Evolutionary conservation across 2,797 vertebrate genomes (phyloP), one percentile per base, ranked within the genome.

Genomic region (Tenualosa ilisha): DNA sequence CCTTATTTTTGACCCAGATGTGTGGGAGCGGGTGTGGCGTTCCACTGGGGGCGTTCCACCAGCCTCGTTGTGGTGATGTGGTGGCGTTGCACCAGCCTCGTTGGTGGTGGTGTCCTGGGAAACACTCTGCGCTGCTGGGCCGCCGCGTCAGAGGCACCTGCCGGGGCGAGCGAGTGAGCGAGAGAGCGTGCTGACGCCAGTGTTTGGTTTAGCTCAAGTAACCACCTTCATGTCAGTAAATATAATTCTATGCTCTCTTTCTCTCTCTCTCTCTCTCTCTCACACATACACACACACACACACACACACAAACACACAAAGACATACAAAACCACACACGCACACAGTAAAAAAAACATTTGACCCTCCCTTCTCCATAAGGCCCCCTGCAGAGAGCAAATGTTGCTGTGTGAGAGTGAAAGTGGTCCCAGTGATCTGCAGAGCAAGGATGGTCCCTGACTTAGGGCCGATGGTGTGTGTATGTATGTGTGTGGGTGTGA

Each of bases 71-170:
- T 31, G 1, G 31, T 31, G 31, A 31, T 31, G 40, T 2, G 72
- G 40, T 2, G 40, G 15, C 26, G 72, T 79, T 31, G 0, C 31
- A 31, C 65, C 15, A 40, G 65, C 31, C 9, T 51, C 50, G 50
- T 9, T 20, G 31, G 40, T 2, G 72, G 40, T 7, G 40, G 15
- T 46, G 72, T 79, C 72, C 40, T 46, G 72, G 72, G 72, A 79
- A 79, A 43, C 72, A 9, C 72, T 20, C 15, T 46, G 51, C 51
- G 3, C 68, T 75, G 68, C 37, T 93, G 65, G 50, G 83, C 90
- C 81, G 88, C 88, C 88, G 92, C 84, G 89, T 90, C 49, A 86
- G 86, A 86, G 49, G 81, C 91, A 92, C 92, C 91, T 92, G 90
- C 85, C 84, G 43, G 82, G 84, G 83, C 37, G 84, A 61, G 46